Evolutionary conservation across 2,113 vertebrate genomes (phyloP).

Genomic region (Sterrhoptilus dennistouni): DNA sequence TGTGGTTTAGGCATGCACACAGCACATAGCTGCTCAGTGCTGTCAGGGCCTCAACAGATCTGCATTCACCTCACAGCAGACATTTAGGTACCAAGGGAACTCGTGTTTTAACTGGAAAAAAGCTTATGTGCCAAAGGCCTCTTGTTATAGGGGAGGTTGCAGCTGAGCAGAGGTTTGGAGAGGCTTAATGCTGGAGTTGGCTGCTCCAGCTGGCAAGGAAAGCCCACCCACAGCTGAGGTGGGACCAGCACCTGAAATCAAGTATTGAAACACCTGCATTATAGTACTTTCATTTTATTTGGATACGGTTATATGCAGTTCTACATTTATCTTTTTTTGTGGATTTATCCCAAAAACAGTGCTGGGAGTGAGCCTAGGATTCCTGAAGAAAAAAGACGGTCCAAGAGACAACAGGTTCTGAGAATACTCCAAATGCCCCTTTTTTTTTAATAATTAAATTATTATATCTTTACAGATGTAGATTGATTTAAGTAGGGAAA

Average conservation of each 20-base stretch:
- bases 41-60: slow-evolving; percentile 23
- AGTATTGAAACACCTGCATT: neutral
- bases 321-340: neutral
- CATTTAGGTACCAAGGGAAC: neutral
- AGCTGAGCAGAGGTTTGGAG: neutral
- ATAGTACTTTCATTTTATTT: neutral
- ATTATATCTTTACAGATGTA: neutral
- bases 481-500: neutral
- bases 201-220: neutral
- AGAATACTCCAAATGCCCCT: neutral
- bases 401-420: neutral
- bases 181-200: neutral
- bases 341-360: neutral
- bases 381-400: neutral
- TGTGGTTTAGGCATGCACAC: slow-evolving; percentile 40
- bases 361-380: neutral
- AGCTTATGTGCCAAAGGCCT: neutral
- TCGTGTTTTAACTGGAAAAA: neutral
- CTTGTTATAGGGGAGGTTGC: neutral
- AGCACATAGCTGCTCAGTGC: slow-evolving; percentile 9
- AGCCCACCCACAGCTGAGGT: neutral
- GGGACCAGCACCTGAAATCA: neutral
- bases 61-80: neutral
- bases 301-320: neutral
- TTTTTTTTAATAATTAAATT: neutral